Evolutionary conservation across 2,113 vertebrate genomes (phyloP).

Genomic region (Leptosomus discolor): DNA sequence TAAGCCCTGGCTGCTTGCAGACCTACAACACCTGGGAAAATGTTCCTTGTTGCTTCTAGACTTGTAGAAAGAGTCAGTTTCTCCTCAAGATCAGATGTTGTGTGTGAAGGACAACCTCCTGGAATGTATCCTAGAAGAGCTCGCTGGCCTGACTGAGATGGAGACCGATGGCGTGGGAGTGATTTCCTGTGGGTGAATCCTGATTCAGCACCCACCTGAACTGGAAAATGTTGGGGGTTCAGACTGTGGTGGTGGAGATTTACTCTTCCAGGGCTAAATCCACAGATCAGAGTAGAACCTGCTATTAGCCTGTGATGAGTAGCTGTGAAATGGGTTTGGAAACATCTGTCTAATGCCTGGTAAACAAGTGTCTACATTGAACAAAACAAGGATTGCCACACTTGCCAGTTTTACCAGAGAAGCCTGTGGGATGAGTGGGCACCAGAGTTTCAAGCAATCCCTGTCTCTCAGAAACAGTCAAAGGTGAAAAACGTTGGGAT

Average conservation of each 20-base stretch:
- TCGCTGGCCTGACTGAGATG: not conserved
- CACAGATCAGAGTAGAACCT: not conserved
- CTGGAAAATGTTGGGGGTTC: not conserved
- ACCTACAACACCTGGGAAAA: not conserved
- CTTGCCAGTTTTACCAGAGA: not conserved
- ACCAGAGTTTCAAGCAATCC: not conserved
- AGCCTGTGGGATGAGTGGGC: not conserved
- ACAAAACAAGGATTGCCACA: not conserved
- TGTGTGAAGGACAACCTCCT: not conserved
- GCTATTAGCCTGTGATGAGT: not conserved
- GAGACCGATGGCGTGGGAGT: not conserved
- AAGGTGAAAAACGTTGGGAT: accelerated
- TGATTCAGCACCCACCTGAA: not conserved
- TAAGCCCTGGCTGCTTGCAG: not conserved
- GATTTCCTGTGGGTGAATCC: not conserved
- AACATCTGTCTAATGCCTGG: not conserved
- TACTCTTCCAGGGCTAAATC: not conserved
- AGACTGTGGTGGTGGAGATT: not conserved
- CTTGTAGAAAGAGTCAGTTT: not conserved
- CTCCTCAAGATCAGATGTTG: not conserved
- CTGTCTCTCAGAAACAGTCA: not conserved
- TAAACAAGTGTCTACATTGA: not conserved
- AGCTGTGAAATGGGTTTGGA: not conserved
- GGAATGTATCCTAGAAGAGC: not conserved
- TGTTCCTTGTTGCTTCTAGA: not conserved